These are phyloP conservation scores for Thrips palmi DNA, from an alignment of 1,140 invertebrate species.

Conservation along the genomic window DNA sequence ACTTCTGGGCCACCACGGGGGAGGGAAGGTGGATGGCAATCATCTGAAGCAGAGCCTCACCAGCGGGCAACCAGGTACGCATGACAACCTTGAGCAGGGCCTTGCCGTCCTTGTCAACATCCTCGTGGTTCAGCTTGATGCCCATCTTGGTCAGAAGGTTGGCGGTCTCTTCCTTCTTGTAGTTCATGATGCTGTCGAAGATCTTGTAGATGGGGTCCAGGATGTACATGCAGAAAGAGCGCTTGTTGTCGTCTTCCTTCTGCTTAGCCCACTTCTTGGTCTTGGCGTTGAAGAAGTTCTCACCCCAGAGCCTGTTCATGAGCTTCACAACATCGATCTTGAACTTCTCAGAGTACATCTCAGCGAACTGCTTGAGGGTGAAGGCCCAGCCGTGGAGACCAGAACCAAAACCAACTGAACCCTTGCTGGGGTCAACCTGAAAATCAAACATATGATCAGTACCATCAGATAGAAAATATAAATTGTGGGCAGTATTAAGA, in stretches of 20 bases:
- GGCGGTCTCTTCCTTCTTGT: constrained; percentile 88
- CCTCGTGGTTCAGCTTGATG: constrained; percentile 83
- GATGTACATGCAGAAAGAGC: constrained; percentile 97
- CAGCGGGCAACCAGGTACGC: constrained; percentile 97
- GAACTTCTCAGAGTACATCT: constrained; percentile 98
- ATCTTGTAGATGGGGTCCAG: constrained; percentile 98
- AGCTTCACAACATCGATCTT: constrained; percentile 93
- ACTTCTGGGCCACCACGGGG: constrained; percentile 95
- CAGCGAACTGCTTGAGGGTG: constrained; percentile 97
- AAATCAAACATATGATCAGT: constrained; percentile 14
- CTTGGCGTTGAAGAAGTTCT: constrained; percentile 95
- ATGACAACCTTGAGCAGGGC: constrained; percentile 87
- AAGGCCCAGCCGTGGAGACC: constrained; percentile 99
- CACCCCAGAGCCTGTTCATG: constrained; percentile 92
- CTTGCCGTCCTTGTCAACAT: constrained; percentile 91
- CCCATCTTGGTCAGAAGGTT: constrained; percentile 73
- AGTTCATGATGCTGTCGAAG: constrained; percentile 96
- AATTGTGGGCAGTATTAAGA: too few species aligned
- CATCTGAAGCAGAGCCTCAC: constrained; percentile 99
- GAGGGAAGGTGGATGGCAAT: constrained; percentile 99
- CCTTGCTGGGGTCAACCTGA: constrained; percentile 84
- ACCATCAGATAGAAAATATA: constrained; percentile 2
- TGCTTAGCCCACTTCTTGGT: constrained; percentile 97
- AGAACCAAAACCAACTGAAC: constrained; percentile 97
- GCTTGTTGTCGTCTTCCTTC: constrained; percentile 75